Evolutionary conservation across 2,888 invertebrate genomes (phyloP), one percentile per base, ranked within the genome.

Genomic region (Chesias legatella): DNA sequence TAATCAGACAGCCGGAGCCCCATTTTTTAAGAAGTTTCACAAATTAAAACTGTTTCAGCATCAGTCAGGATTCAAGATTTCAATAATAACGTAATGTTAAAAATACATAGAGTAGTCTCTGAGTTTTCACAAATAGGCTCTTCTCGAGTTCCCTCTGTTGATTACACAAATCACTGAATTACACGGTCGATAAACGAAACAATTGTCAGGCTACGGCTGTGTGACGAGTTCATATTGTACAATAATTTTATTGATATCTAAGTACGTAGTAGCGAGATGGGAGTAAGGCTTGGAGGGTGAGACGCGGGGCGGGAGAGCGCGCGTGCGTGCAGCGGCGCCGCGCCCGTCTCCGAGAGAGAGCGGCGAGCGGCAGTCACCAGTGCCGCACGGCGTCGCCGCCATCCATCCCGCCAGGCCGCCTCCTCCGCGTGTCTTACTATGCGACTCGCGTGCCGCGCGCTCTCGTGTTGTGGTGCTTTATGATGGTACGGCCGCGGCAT

Each of bases 201-300:
- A 67, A 73, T 68, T 73, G 75, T 73, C 72, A 71, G 60, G 64
- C 62, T 73, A 63, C 64, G 66, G 67, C 56, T 70, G 67, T 68
- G 67, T 60, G 73, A 70, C 60, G 71, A 78, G 73, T 79, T 78
- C 60, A 69, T 79, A 72, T 74, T 58, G 75, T 78, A 79, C 75
- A 81, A 83, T 86, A 80, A 82, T 82, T 84, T 83, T 86, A 86
- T 86, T 86, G 86, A 86, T 85, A 86, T 85, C 79, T 76, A 74
- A 78, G 79, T 77, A 77, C 75, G 73, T 73, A 74, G 79, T 75
- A 74, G 73, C 67, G 82, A 82, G 83, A 81, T 82, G 82, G 73
- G 75, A 79, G 77, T 72, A 71, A 68, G 73, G 74, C 68, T 61
- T 60, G 58, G 58, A 44, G 61, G 50, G 63, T 48, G 59, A 47